These are phyloP conservation scores for Xenops minutus DNA, from an alignment of 2,797 vertebrate species.

Conservation along the genomic window DNA sequence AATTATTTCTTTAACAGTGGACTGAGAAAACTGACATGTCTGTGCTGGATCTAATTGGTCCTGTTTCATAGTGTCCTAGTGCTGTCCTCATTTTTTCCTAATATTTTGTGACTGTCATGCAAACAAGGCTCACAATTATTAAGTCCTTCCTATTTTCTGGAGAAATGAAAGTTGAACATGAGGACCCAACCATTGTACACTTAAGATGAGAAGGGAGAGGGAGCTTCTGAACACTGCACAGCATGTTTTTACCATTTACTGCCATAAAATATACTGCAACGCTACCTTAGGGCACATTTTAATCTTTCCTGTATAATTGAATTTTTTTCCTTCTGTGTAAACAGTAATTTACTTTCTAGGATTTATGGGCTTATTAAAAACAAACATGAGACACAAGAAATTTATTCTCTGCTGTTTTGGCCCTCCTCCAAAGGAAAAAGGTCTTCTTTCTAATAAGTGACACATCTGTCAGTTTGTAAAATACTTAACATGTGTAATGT, in stretches of 20 bases:
- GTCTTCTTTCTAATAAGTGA: neutral
- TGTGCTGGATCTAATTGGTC: neutral
- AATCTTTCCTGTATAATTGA: slow-evolving; percentile 40
- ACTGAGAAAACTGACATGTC: neutral
- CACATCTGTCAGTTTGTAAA: neutral
- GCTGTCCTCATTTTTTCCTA: neutral
- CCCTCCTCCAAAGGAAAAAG: neutral
- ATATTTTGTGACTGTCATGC: neutral
- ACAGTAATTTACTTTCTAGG: slow-evolving; percentile 58
- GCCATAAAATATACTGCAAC: neutral
- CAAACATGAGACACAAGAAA: slow-evolving; percentile 10
- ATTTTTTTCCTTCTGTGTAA: neutral
- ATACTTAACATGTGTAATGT: neutral
- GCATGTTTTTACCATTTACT: neutral
- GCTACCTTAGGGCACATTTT: slow-evolving; percentile 29
- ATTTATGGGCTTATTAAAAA: slow-evolving; percentile 4
- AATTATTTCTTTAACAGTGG: neutral
- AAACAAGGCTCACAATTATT: neutral
- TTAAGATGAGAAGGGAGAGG: neutral
- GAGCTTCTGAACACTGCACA: neutral
- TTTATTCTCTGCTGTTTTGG: slow-evolving; percentile 9
- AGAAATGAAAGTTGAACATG: neutral
- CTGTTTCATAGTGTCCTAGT: neutral
- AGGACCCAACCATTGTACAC: neutral
- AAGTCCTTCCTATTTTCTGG: neutral